Base-by-base conservation (phyloP, 1,140 invertebrate genomes). In the Nasonia longicornis region DNA sequence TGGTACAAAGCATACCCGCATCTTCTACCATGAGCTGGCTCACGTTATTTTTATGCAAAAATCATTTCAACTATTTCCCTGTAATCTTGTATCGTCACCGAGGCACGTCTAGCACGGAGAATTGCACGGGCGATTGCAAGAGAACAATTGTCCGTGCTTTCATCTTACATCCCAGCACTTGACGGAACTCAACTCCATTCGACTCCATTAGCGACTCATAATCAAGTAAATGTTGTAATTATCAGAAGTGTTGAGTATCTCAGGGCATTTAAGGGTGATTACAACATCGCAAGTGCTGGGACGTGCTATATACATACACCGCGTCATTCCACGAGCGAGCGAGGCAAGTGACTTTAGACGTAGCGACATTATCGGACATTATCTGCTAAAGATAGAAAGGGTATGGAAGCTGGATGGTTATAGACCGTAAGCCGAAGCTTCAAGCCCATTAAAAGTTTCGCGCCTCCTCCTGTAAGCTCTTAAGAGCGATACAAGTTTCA, bases 401-500 rank as follows among this genome's bases (percentile, higher is more conserved):
- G n/a, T 58, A 58, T 31, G n/a, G 48, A 48, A 29, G 74, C 10
- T 38, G 38, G 75, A 67, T 45, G 64, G 75, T 45, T 29, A 67
- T 29, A 29, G 63, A 38, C 20, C 4, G 22, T 31, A 35, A 67
- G 22, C 20, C 10, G 6, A 26, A 63, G 20, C 70, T 80, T 66
- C 31, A 38, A 77, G 70, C 52, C 76, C 72, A 79, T 73, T 78
- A 79, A 79, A 82, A 79, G 77, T 78, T 82, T 74, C 38, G 52
- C 64, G 63, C 70, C 45, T 69, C 12, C 48, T 3, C 7, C 29
- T 3, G 12, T 22, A 79, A 63, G 70, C 72, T 77, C 74, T 81
- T 63, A 81, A 81, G 66, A 72, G 38, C 52, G 42, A 69, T 81
- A 70, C 35, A 73, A 80, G 79, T 74, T 80, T 81, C 45, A 70